A percentile compares a stretch with the other conserved stretches of the same genome.
phyloP scores from a whole-genome alignment of 1,140 invertebrate genomes.

The Ooceraea biroi region DNA sequence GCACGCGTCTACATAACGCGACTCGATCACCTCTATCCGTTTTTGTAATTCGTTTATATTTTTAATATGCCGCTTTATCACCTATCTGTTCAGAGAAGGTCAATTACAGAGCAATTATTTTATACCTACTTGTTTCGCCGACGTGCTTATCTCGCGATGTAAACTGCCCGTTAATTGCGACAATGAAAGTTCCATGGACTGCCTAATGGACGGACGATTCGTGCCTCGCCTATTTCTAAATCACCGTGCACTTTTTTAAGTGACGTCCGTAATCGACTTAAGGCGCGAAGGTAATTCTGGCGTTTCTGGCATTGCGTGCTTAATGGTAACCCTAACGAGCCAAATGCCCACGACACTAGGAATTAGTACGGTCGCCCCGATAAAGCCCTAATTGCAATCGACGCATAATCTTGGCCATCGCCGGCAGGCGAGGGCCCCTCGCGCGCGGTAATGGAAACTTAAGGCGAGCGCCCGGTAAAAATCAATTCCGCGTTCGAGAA shows the following conservation, averaged over 20 bases:
- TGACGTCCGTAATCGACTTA: constrained; percentile 48
- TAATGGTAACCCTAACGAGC: constrained; percentile 56
- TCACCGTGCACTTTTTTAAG: constrained; percentile 3
- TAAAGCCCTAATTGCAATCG: constrained; percentile 59
- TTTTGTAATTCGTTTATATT: neutral
- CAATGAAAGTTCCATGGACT: constrained; percentile 10
- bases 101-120: constrained; percentile 18
- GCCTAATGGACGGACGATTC: neutral
- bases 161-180: constrained; percentile 31
- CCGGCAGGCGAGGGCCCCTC: constrained; percentile 41
- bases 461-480: constrained; percentile 52
- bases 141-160: constrained; percentile 27
- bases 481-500: constrained; percentile 61
- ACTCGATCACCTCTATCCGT: too few species aligned
- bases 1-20: too few species aligned
- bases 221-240: neutral
- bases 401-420: constrained; percentile 57
- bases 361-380: constrained; percentile 50
- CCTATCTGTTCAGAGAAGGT: neutral
- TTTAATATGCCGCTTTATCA: neutral
- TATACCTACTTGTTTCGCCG: neutral
- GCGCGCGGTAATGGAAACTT: constrained; percentile 36
- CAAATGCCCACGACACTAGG: constrained; percentile 46
- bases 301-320: constrained; percentile 57
- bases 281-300: constrained; percentile 37